These are phyloP conservation scores for Vireo altiloquus DNA, from an alignment of 2,113 vertebrate species.

Conservation along the genomic window DNA sequence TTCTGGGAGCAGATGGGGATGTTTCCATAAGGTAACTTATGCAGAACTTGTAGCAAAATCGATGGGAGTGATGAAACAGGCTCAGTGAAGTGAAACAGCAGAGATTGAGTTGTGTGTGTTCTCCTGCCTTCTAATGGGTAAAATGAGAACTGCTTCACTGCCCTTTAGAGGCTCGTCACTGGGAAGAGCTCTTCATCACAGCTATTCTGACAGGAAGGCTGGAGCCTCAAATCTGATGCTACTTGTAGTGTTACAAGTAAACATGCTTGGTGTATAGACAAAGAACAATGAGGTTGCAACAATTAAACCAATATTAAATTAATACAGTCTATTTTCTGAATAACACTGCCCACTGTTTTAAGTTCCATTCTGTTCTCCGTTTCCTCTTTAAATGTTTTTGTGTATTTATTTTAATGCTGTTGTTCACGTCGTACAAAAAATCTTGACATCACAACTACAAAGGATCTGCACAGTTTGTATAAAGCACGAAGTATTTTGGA, in stretches of 20 bases:
- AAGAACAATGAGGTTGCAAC: neutral
- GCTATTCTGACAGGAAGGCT: neutral
- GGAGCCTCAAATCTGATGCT: neutral
- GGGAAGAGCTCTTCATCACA: neutral
- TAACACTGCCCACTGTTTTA: neutral
- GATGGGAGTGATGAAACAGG: neutral
- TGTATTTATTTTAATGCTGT: neutral
- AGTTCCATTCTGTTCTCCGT: neutral
- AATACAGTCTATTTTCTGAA: neutral
- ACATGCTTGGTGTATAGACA: rapidly evolving
- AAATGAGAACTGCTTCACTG: neutral
- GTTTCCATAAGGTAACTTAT: neutral
- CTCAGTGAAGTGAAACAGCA: neutral
- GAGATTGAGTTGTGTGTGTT: neutral
- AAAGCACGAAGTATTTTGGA: neutral
- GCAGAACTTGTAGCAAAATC: neutral
- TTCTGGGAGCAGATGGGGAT: neutral
- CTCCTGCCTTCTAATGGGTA: conserved; percentile 42
- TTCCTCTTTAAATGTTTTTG: neutral
- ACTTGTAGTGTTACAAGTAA: neutral
- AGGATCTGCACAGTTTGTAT: neutral
- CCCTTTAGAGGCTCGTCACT: neutral
- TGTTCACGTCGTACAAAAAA: neutral
- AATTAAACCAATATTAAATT: neutral
- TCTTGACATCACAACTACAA: neutral